Percentiles rank a stretch among this genome's conserved stretches.
Evolutionary conservation across 1,140 invertebrate species (phyloP).

Genomic region (Portunus trituberculatus): DNA sequence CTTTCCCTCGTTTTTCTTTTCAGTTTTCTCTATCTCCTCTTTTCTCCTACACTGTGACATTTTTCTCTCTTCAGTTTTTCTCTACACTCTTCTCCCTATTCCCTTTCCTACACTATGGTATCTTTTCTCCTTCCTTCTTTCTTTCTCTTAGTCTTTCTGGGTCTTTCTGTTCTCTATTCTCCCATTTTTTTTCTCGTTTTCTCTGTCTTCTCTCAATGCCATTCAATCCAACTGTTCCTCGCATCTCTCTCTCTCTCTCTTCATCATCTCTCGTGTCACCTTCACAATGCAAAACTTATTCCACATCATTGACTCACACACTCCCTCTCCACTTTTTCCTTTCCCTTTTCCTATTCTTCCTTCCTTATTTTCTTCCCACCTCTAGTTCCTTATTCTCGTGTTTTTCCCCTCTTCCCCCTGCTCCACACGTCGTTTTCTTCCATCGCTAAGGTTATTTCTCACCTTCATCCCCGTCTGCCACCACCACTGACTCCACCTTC

Average conservation of each 20-base stretch:
- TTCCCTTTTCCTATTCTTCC: background rate
- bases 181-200: constrained; percentile 1
- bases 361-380: background rate
- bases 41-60: background rate
- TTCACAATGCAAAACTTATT: no score
- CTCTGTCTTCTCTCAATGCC: background rate
- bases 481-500: no score
- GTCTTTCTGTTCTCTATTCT: background rate
- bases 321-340: background rate
- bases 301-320: background rate
- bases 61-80: background rate
- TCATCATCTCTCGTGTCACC: background rate
- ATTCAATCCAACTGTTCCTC: background rate
- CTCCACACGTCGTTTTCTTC: no score
- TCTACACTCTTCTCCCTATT: background rate
- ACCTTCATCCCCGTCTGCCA: no score
- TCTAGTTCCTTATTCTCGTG: no score
- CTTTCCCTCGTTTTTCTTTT: background rate
- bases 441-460: no score
- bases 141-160: background rate
- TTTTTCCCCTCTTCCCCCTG: no score
- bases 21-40: background rate
- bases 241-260: background rate
- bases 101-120: background rate
- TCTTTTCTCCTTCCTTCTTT: background rate